These are phyloP conservation scores for Suillia variegata DNA, from an alignment of 2,888 invertebrate genomes.

Conservation along the genomic window DNA sequence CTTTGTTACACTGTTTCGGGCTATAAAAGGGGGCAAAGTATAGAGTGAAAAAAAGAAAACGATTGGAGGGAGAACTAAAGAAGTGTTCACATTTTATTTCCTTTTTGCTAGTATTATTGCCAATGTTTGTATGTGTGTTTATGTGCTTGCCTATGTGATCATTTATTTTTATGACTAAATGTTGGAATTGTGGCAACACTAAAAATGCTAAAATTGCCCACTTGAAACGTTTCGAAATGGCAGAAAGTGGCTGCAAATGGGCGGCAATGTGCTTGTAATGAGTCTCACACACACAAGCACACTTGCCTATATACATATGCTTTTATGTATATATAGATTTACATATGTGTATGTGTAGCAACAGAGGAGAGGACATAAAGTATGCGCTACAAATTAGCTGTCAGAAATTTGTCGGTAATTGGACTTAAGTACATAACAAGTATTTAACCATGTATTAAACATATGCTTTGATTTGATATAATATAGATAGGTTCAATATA, in stretches of 20 bases:
- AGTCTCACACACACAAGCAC: too few species aligned
- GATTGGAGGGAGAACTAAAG: neutral
- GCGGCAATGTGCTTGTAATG: slow-evolving; percentile 2
- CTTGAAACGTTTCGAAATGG: neutral
- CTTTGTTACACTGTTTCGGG: too few species aligned
- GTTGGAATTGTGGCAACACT: neutral
- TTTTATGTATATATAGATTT: neutral
- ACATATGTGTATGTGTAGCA: neutral
- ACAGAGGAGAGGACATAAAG: too few species aligned
- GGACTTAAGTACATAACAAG: too few species aligned
- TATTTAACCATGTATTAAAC: too few species aligned
- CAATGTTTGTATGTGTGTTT: neutral
- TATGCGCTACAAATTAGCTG: neutral
- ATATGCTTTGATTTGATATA: too few species aligned
- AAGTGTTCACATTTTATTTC: neutral
- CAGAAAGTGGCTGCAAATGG: neutral
- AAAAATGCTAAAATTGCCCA: neutral
- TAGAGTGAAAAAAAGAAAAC: too few species aligned
- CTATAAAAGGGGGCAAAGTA: too few species aligned
- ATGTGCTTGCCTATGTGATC: neutral
- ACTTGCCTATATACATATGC: too few species aligned
- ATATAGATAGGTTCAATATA: too few species aligned
- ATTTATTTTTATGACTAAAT: slow-evolving; percentile 6
- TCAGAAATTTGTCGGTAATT: neutral
- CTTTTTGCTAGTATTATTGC: neutral